Evolutionary conservation across 2,797 vertebrate genomes (phyloP), one percentile per base, ranked within the genome.

Genomic region (Spea hammondii): DNA sequence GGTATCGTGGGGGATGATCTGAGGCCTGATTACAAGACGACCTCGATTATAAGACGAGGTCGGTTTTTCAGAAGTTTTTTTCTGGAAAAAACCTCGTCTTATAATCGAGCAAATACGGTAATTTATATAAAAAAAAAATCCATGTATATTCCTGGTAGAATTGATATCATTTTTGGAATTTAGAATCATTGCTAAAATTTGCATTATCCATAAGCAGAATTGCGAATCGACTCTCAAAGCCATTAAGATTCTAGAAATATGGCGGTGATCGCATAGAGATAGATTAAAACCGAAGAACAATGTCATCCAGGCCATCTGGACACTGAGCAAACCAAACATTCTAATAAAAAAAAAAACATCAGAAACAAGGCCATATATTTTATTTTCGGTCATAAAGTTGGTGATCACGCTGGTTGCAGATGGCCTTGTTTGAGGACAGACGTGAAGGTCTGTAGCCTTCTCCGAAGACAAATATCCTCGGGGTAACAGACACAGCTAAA

Each of bases 221-320:
- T 12, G 10, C 53, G 17, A 45, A 48, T 4, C 7, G n/a, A 17
- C 5, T 32, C 5, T 14, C 10, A 54, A 45, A 44, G 17, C 12
- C 69, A 59, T 46, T 51, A 72, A 79, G 72, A 67, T 45, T 46
- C 48, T 66, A 46, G 50, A 17, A 12, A 76, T 76, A 47, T 71
- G 8, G 5, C 62, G 72, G 62, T 46, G 32, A 4, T 50, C 32
- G 44, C 64, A 65, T 57, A n/a, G 50, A 47, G 60, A 32, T 10
- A 49, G 59, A 78, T 78, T 62, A 82, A 73, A 55, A 73, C 49
- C 44, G 44, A 54, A 49, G 32, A 32, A 13, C 70, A 60, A 50
- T 72, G 70, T 82, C 79, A 69, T 51, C 55, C 51, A 46, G n/a
- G 54, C 79, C 79, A 82, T 82, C 79, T 82, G 79, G 65, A 32